These are phyloP conservation scores for Nasonia giraulti DNA, from an alignment of 1,140 invertebrate genomes.

Conservation along the genomic window DNA sequence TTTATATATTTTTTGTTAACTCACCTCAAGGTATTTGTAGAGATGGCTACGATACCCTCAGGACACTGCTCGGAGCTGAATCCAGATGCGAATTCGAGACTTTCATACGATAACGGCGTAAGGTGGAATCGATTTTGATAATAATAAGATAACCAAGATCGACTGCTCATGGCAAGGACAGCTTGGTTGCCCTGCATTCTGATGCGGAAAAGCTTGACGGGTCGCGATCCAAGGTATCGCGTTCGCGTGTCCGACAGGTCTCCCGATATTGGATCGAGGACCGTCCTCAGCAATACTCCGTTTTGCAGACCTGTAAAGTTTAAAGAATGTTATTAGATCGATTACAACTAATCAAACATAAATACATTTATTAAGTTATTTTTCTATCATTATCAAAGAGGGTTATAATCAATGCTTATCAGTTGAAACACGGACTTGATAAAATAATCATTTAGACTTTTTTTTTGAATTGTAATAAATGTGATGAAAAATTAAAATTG, in stretches of 20 bases:
- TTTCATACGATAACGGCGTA: slow-evolving; percentile 96
- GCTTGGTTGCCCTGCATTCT: slow-evolving; percentile 96
- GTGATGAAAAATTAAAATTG: neutral
- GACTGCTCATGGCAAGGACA: slow-evolving; percentile 97
- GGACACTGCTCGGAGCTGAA: slow-evolving; percentile 99
- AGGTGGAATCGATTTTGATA: slow-evolving; percentile 98
- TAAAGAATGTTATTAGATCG: neutral
- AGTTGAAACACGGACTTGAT: slow-evolving; percentile 51
- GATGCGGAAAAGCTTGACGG: slow-evolving; percentile 97
- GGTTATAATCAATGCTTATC: slow-evolving; percentile 49
- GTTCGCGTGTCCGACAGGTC: slow-evolving; percentile 98
- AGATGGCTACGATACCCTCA: slow-evolving; percentile 99
- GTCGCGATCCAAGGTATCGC: slow-evolving; percentile 94
- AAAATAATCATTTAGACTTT: slow-evolving; percentile 38
- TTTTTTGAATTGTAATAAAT: neutral
- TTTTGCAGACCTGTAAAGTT: slow-evolving; percentile 84
- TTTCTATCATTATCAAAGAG: slow-evolving; percentile 42
- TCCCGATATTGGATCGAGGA: slow-evolving; percentile 96
- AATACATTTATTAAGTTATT: neutral
- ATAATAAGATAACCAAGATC: slow-evolving; percentile 98
- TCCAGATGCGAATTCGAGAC: slow-evolving; percentile 97
- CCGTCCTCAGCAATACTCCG: slow-evolving; percentile 95
- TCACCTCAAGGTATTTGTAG: slow-evolving; percentile 92
- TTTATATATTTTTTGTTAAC: neutral
- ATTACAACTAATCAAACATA: neutral